Percentiles rank a stretch among this genome's conserved stretches.
Evolutionary conservation across 2,797 vertebrate species (phyloP).

Genomic region (Protosalanx chinensis): DNA sequence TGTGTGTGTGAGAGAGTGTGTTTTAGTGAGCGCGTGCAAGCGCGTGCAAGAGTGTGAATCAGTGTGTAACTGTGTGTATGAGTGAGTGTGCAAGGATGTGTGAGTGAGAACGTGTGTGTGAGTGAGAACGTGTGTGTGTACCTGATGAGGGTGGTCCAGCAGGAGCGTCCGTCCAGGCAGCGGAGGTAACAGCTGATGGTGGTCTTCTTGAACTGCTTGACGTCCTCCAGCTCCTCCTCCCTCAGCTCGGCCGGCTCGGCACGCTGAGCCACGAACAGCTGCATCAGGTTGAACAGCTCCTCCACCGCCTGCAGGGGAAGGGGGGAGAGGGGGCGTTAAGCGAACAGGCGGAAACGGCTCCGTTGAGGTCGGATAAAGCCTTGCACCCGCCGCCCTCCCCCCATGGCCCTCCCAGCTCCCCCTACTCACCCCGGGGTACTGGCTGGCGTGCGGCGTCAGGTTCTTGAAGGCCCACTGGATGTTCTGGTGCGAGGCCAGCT

Average conservation of each 20-base stretch:
- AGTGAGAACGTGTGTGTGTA: constrained; percentile 50
- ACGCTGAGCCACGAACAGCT: constrained; percentile 94
- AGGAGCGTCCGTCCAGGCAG: constrained; percentile 96
- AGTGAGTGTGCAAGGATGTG: too few species aligned
- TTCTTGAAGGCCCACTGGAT: constrained; percentile 99
- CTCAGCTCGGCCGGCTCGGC: constrained; percentile 93
- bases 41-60: too few species aligned
- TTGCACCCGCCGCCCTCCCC: background rate
- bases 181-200: constrained; percentile 98
- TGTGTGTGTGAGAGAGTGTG: background rate
- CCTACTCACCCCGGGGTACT: constrained; percentile 91
- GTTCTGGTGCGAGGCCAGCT: constrained; percentile 97
- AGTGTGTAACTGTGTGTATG: constrained; percentile 6
- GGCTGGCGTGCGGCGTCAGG: constrained; percentile 97
- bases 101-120: background rate
- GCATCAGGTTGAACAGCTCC: constrained; percentile 98
- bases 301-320: constrained; percentile 83
- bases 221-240: constrained; percentile 92
- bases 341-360: background rate
- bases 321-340: background rate
- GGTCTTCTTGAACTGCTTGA: constrained; percentile 98
- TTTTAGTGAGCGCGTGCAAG: background rate
- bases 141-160: constrained; percentile 99
- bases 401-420: background rate
- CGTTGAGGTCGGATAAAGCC: background rate